A percentile compares a stretch with the other conserved stretches of the same genome.
Evolutionary conservation across 2,888 invertebrate genomes (phyloP).

Genomic region (Keiferia lycopersicella): DNA sequence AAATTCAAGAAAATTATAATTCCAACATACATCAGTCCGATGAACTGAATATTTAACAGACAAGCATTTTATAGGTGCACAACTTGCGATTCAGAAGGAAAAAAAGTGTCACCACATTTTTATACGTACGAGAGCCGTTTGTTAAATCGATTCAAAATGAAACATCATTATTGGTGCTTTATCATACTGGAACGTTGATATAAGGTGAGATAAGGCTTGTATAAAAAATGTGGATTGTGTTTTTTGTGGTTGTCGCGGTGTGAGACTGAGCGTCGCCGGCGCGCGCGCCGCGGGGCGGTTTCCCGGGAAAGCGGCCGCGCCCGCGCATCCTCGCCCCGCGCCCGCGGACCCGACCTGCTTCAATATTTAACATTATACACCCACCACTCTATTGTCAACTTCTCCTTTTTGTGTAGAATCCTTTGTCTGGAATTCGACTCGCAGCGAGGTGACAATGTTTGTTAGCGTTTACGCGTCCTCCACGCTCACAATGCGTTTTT

Average conservation of each 20-base stretch:
- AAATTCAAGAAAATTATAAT: constrained; percentile 27
- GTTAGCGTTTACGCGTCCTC: constrained; percentile 71
- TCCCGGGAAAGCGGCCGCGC: constrained; percentile 69
- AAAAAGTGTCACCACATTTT: constrained; percentile 66
- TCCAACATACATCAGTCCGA: constrained; percentile 24
- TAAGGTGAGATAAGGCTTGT: constrained; percentile 65
- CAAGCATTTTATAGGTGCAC: constrained; percentile 16
- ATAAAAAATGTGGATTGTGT: constrained; percentile 64
- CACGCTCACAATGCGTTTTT: constrained; percentile 72
- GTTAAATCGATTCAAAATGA: constrained; percentile 71
- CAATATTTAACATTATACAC: constrained; percentile 77
- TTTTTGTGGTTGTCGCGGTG: constrained; percentile 70
- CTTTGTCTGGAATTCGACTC: constrained; percentile 72
- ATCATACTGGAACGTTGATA: constrained; percentile 73
- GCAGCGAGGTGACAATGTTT: constrained; percentile 77
- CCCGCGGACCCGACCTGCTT: constrained; percentile 56
- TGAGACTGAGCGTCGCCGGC: constrained; percentile 76
- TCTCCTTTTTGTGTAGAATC: constrained; percentile 64
- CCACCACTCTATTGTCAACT: constrained; percentile 67
- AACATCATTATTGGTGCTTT: constrained; percentile 81
- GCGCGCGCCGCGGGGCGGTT: constrained; percentile 75
- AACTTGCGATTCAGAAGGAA: constrained; percentile 38
- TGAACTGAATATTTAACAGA: constrained; percentile 29
- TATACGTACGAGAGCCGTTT: constrained; percentile 57
- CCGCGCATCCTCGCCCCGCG: constrained; percentile 21